Conservation (phyloP, 2,888 invertebrate genomes). For the Agrotis clavis region DNA sequence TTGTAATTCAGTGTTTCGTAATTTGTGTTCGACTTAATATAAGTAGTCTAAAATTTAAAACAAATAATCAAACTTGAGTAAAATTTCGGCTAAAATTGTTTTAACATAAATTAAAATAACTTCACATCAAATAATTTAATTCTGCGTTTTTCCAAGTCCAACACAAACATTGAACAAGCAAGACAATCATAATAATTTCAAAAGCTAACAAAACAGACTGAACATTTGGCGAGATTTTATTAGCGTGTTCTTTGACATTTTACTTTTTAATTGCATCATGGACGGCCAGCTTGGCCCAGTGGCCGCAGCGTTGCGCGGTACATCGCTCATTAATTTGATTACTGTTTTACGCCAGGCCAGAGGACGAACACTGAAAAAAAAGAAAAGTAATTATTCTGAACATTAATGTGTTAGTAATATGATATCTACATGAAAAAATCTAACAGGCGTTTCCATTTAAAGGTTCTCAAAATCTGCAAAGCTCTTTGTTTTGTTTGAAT, state of each 20-base stretch:
- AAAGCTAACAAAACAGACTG: constrained; percentile 51
- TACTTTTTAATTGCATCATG: constrained; percentile 68
- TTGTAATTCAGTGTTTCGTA: too few relatives aligned
- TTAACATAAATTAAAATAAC: constrained; percentile 29
- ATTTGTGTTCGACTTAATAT: too few relatives aligned
- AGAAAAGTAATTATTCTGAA: not conserved
- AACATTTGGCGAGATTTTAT: constrained; percentile 57
- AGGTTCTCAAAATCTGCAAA: constrained; percentile 6
- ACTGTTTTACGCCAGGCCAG: constrained; percentile 45
- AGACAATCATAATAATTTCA: constrained; percentile 34
- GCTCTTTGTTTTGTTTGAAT: constrained; percentile 20
- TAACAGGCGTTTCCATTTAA: not conserved
- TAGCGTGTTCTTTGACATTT: constrained; percentile 62
- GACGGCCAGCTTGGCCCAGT: constrained; percentile 33
- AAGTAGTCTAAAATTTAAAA: not conserved
- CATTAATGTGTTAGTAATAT: not conserved
- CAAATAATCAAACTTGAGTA: not conserved
- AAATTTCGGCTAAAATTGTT: not conserved
- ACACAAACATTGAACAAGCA: constrained; percentile 43
- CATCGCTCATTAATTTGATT: constrained; percentile 43
- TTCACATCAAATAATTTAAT: constrained; percentile 34
- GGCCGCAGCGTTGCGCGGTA: constrained; percentile 12
- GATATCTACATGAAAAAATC: not conserved
- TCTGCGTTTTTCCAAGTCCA: constrained; percentile 44
- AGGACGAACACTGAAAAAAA: not conserved